Conservation (phyloP, 2,888 invertebrate species). For the Anagyrus pseudococci region DNA sequence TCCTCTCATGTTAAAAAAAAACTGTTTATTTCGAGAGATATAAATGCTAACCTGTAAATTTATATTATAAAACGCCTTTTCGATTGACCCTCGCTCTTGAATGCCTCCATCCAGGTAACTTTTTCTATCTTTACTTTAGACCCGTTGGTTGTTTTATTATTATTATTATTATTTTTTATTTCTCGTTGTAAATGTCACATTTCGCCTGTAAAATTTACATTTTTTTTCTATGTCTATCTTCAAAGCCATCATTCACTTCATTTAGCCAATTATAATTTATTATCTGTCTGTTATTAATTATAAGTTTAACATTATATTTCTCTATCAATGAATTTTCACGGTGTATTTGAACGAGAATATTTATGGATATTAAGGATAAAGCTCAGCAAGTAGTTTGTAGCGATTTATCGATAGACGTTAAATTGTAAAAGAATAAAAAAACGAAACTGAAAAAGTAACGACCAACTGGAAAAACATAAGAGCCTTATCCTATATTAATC, state of each 20-base stretch:
- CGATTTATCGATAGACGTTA: too few species aligned
- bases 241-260: conserved; percentile 9
- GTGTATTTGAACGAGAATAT: too few species aligned
- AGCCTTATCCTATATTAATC: too few species aligned
- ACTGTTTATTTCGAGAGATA: conserved; percentile 25
- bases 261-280: conserved; percentile 8
- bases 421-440: too few species aligned
- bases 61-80: conserved; percentile 51
- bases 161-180: conserved; percentile 6
- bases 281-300: neutral
- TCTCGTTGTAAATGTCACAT: conserved; percentile 27
- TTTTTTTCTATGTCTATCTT: conserved; percentile 4
- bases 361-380: too few species aligned
- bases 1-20: conserved; percentile 33
- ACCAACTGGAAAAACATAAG: too few species aligned
- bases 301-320: too few species aligned
- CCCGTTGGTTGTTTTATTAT: conserved; percentile 41
- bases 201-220: conserved; percentile 41
- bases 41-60: conserved; percentile 50
- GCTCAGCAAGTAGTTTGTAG: too few species aligned
- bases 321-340: too few species aligned
- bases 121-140: conserved; percentile 55
- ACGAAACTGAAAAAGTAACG: too few species aligned
- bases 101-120: conserved; percentile 55
- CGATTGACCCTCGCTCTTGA: conserved; percentile 54